These are phyloP conservation scores for Puntigrus tetrazona DNA, from an alignment of 2,113 vertebrate genomes.

Conservation along the genomic window DNA sequence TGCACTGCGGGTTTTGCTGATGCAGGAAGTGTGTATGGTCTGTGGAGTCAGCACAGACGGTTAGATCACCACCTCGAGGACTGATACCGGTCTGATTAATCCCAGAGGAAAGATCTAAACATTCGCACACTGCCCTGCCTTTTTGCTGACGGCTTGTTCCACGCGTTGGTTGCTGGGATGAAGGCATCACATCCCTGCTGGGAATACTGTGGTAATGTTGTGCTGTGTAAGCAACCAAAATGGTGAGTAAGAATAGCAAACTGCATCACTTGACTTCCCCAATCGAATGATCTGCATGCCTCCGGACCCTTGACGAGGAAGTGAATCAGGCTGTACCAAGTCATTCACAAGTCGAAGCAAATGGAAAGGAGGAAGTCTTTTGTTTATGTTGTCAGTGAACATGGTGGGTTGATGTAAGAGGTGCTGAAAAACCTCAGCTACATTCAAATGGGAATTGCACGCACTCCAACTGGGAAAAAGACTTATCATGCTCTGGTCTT, in stretches of 20 bases:
- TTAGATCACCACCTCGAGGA: constrained; percentile 34
- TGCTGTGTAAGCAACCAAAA: constrained; percentile 34
- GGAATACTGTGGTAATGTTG: constrained; percentile 35
- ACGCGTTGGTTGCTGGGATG: constrained; percentile 28
- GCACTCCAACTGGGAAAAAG: neutral
- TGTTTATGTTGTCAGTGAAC: constrained; percentile 33
- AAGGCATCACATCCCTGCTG: constrained; percentile 30
- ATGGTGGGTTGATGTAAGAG: constrained; percentile 4
- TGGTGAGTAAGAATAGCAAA: constrained; percentile 21
- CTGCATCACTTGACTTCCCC: constrained; percentile 5
- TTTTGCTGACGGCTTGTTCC: constrained; percentile 38
- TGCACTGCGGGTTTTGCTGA: neutral
- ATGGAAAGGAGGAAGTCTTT: constrained; percentile 38
- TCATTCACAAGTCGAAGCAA: constrained; percentile 23
- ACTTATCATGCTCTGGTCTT: neutral
- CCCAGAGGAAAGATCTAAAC: constrained; percentile 32
- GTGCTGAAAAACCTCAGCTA: neutral
- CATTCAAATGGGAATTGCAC: neutral
- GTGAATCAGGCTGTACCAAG: constrained; percentile 43
- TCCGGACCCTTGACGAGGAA: constrained; percentile 23
- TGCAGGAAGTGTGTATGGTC: neutral
- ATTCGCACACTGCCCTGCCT: constrained; percentile 10
- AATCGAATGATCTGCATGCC: neutral
- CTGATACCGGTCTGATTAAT: constrained; percentile 49
- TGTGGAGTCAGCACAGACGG: constrained; percentile 26